Evolutionary conservation across 2,888 invertebrate genomes (phyloP).

Genomic region (Ophion ellenae): DNA sequence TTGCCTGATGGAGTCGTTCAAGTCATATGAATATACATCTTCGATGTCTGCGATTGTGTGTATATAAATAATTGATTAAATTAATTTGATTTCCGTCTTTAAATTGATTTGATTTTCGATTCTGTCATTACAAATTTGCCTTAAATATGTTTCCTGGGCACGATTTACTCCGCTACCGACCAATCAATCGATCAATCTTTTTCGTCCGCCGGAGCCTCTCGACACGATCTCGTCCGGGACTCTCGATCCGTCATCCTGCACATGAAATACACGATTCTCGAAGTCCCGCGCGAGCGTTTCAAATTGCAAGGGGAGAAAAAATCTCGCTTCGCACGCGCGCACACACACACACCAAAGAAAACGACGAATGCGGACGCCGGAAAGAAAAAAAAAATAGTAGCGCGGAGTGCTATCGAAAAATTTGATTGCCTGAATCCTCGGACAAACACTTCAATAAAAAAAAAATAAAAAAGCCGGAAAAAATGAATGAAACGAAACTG

Average conservation of each 20-base stretch:
- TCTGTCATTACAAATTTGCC: neutral
- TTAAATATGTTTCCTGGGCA: neutral
- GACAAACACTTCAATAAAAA: too few species aligned
- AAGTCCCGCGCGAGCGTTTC: neutral
- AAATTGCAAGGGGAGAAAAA: neutral
- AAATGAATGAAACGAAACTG: neutral
- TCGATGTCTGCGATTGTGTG: too few species aligned
- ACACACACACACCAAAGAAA: neutral
- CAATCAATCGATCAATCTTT: neutral
- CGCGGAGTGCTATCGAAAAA: too few species aligned
- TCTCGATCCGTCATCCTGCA: constrained; percentile 17
- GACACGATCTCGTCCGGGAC: constrained; percentile 43
- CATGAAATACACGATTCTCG: constrained; percentile 8
- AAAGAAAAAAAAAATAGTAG: neutral
- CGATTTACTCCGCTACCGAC: neutral
- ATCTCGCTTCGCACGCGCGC: neutral
- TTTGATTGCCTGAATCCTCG: too few species aligned
- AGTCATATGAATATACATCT: too few species aligned
- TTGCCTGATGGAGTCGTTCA: too few species aligned
- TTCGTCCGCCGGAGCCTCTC: neutral
- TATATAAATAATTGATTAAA: too few species aligned
- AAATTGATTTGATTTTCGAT: neutral
- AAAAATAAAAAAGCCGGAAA: neutral
- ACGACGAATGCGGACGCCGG: neutral
- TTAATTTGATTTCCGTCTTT: too few species aligned